Base-by-base conservation (phyloP, 2,113 vertebrate species). In the Strix aluco region DNA sequence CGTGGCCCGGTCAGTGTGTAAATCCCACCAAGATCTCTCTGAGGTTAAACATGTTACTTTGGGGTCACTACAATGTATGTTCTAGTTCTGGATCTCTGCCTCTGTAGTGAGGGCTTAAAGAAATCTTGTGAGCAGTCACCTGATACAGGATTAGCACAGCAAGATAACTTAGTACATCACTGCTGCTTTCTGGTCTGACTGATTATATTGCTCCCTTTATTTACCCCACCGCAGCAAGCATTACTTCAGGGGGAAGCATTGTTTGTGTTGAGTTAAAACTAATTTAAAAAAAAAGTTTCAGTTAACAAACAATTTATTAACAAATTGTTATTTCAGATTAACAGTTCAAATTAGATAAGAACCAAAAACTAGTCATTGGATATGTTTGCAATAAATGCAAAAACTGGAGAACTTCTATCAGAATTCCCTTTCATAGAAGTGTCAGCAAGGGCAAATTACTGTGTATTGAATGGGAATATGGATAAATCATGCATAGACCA, bases 91-190 rank as follows among this genome's bases (percentile, higher is more conserved):
- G 62, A 29, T 79, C 88, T 79, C 65, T 85, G 73, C 96, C 94
- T 97, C 90, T 34, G 87, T 96, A 73, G 88, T 77, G 82, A 95
- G 95, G 59, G 88, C 92, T 97, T 96, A 96, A 78, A 74, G 90
- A 91, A 92, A 97, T 96, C 98, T 98, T 98, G 98, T 98, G 98
- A 99, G 97, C 89, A 97, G 96, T 98, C 99, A 98, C 98, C 98
- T 98, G 98, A 98, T 54, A 59, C 93, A 66, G 97, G 98, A 98
- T 99, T 98, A 98, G 96, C 94, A 40, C 58, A n/a, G 88, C 78
- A 88, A 93, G 91, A 96, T 94, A 97, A 90, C 89, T 5, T 74
- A 94, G 84, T 74, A 63, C 85, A 86, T 93, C 86, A 10, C 91
- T 88, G 67, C 77, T 67, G 49, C 94, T 63, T 84, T 95, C 92